Percentiles rank a stretch among this genome's conserved stretches.
These are phyloP conservation scores for Molossus alvarezi DNA, from an alignment of 2,797 vertebrate genomes.

Conservation along the genomic window DNA sequence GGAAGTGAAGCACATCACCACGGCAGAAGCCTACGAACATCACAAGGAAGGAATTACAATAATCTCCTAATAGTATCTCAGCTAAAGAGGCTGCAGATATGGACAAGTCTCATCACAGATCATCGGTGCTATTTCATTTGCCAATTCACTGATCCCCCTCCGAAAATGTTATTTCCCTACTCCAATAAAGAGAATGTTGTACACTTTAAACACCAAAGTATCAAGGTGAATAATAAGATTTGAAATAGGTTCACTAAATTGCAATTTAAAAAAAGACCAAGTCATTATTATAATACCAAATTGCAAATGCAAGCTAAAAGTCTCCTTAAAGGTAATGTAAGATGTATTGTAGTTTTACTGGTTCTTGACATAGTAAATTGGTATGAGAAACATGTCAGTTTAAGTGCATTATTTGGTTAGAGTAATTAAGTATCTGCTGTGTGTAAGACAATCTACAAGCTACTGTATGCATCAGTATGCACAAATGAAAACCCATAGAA, in stretches of 20 bases:
- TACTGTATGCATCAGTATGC: background rate
- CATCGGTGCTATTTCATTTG: background rate
- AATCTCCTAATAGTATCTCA: conserved; percentile 84
- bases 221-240: background rate
- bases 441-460: background rate
- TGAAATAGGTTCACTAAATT: background rate
- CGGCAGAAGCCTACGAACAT: conserved; percentile 65
- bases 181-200: background rate
- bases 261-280: background rate
- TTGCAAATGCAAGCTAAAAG: conserved; percentile 22
- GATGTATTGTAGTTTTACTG: background rate
- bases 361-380: background rate
- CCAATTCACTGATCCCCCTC: background rate
- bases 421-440: background rate
- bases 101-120: background rate
- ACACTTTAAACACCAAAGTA: conserved; percentile 39
- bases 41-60: conserved; percentile 83
- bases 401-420: conserved; percentile 9
- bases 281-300: background rate
- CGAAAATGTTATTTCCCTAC: background rate
- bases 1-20: conserved; percentile 81
- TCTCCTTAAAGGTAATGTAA: background rate
- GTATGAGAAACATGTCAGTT: background rate
- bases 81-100: conserved; percentile 72
- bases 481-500: background rate